Conservation (phyloP, 2,888 invertebrate genomes). For the Chymomyza fuscimana region DNA sequence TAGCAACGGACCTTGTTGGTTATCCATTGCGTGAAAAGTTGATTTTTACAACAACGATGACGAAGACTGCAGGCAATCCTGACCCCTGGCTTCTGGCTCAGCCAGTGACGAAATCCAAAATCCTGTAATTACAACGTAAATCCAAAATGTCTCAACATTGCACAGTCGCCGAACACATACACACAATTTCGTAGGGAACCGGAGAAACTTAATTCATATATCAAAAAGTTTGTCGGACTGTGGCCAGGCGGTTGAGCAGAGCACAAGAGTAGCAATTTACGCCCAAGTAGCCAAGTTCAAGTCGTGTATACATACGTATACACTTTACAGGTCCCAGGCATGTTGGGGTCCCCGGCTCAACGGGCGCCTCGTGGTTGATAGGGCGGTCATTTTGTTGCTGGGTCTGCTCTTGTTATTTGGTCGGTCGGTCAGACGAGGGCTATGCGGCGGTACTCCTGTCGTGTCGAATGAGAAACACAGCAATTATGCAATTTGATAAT, state of each 20-base stretch:
- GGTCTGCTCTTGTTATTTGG: background rate
- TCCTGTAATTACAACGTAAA: slow-evolving; percentile 76
- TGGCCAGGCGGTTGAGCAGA: slow-evolving; percentile 7
- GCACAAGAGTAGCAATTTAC: slow-evolving; percentile 71
- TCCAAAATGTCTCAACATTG: slow-evolving; percentile 74
- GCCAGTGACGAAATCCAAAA: slow-evolving; percentile 66
- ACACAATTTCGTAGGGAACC: slow-evolving; percentile 10
- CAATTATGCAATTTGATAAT: slow-evolving; percentile 74
- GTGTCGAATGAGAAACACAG: slow-evolving; percentile 75
- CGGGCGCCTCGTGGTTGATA: slow-evolving; percentile 11
- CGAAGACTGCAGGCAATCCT: background rate
- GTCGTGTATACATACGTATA: slow-evolving; percentile 44
- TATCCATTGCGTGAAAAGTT: background rate
- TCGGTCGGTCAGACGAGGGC: slow-evolving; percentile 14
- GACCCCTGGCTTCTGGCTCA: background rate
- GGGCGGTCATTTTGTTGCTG: background rate
- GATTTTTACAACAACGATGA: background rate
- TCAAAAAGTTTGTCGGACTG: slow-evolving; percentile 61
- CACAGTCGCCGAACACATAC: slow-evolving; percentile 56
- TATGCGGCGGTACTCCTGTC: slow-evolving; percentile 43
- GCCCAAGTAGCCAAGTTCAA: slow-evolving; percentile 62
- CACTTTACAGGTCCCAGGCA: slow-evolving; percentile 52
- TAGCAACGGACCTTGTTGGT: background rate
- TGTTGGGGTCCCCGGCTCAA: slow-evolving; percentile 32
- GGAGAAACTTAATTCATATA: slow-evolving; percentile 72